Conservation (phyloP, 2,797 vertebrate species). For the Pogoniulus pusillus region DNA sequence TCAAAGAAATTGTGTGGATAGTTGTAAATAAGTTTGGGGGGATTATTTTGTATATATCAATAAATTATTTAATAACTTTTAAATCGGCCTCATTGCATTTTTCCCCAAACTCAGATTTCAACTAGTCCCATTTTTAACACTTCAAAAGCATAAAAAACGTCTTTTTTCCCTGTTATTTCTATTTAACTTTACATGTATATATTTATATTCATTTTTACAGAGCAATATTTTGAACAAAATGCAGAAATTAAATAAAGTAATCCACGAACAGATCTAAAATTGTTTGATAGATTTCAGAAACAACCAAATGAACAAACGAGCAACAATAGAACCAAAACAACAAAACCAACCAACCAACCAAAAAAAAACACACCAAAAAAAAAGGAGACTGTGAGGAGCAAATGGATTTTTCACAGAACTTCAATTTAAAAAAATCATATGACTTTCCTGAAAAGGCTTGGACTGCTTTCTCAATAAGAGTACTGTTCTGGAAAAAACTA, state of each 20-base stretch:
- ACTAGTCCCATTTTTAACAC: no score
- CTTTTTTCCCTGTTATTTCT: background rate
- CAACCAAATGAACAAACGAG: no score
- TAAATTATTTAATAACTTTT: no score
- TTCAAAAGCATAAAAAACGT: background rate
- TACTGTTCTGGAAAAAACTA: background rate
- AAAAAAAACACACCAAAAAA: no score
- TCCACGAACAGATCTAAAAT: background rate
- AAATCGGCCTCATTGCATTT: no score
- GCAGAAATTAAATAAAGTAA: background rate
- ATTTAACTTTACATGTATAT: background rate
- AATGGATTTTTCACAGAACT: background rate
- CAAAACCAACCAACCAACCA: no score
- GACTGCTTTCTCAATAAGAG: background rate
- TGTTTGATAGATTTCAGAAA: background rate
- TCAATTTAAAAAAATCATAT: background rate
- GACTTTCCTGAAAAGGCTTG: background rate
- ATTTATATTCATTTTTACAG: background rate
- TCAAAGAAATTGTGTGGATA: no score
- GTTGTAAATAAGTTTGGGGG: no score
- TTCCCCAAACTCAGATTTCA: no score
- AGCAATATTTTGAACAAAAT: background rate
- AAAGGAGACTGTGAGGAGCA: rapidly evolving
- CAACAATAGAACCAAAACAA: no score
- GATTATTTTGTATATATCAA: no score